Evolutionary conservation across 2,113 vertebrate species (phyloP), one percentile per base, ranked within the genome.

Genomic region (Thymallus thymallus): DNA sequence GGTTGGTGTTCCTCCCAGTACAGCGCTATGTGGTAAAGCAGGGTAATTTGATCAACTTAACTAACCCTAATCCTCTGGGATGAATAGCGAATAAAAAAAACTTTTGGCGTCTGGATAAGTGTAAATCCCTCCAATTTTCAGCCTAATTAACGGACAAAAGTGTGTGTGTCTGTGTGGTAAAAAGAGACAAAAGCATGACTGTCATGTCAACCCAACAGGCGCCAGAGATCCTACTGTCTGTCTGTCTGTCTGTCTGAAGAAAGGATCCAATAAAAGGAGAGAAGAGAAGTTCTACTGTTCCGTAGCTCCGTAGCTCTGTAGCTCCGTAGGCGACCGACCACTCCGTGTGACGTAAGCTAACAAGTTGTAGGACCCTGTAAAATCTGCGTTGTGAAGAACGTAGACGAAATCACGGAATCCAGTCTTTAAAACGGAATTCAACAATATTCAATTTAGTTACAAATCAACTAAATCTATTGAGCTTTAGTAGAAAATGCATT

Each of bases 71-170:
- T 77, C 30, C 88, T 84, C 83, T 48, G 76, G 85, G 88, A 90
- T 88, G 80, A 84, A 89, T 72, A 77, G 69, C 62, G 81, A 86
- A 87, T 88, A 86, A 90, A 85, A 85, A 74, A 85, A 75, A 82
- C 87, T 84, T 84, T 86, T 88, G 82, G 78, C 63, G 22, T 84
- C 84, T 81, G 81, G 85, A 88, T 84, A 66, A 88, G 84, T 51
- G 76, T 88, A 89, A 91, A 92, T 90, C 83, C 86, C 71, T 89
- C 85, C 85, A 90, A 90, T 90, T 88, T 88, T 77, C 76, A 48
- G 77, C 73, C 83, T 92, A 90, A 92, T 92, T 88, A 91, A 86
- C 72, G 79, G 66, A 41, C 35, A 41, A 10, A 41, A 73, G 83
- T 86, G 80, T 26, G 46, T 82, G 69, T 69, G 65, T 55, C 14